A percentile compares a stretch with the other conserved stretches of the same genome.
phyloP scores from a whole-genome alignment of 2,888 invertebrate species.

The Neocrepidodera transversa region DNA sequence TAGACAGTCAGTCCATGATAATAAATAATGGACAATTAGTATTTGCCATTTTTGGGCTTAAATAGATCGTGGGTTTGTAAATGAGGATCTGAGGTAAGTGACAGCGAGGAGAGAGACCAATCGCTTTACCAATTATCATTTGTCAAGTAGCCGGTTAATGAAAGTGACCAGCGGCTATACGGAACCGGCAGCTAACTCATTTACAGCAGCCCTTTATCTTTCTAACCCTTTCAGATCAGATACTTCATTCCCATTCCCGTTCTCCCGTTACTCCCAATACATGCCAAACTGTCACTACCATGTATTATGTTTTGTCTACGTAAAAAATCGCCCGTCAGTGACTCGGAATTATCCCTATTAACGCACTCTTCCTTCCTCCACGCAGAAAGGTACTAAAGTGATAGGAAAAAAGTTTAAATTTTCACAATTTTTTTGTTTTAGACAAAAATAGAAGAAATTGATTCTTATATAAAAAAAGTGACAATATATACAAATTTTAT shows the following conservation, averaged over 20 bases:
- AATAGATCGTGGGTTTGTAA: constrained; percentile 52
- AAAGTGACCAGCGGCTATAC: constrained; percentile 61
- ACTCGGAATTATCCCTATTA: constrained; percentile 10
- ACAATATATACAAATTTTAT: too few relatives aligned
- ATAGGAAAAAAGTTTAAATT: too few relatives aligned
- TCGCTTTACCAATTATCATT: constrained; percentile 62
- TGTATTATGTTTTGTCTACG: constrained; percentile 39
- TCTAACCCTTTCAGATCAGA: constrained; percentile 57
- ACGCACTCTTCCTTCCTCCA: too few relatives aligned
- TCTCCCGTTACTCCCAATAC: constrained; percentile 43
- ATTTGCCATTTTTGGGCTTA: constrained; percentile 50
- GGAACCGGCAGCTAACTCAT: constrained; percentile 57
- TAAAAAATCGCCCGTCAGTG: constrained; percentile 33
- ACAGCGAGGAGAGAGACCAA: constrained; percentile 61
- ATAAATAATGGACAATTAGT: constrained; percentile 56
- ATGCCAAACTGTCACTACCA: constrained; percentile 56
- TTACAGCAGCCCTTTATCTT: constrained; percentile 60
- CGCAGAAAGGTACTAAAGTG: too few relatives aligned
- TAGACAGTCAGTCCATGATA: too few relatives aligned
- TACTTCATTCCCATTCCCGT: constrained; percentile 30
- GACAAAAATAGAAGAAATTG: too few relatives aligned
- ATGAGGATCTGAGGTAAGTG: constrained; percentile 58
- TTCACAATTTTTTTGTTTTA: too few relatives aligned
- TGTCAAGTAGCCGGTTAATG: constrained; percentile 62
- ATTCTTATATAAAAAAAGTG: too few relatives aligned